Evolutionary conservation across 2,113 vertebrate species (phyloP), one percentile per base, ranked within the genome.

Genomic region (Chaetorhynchus papuensis): DNA sequence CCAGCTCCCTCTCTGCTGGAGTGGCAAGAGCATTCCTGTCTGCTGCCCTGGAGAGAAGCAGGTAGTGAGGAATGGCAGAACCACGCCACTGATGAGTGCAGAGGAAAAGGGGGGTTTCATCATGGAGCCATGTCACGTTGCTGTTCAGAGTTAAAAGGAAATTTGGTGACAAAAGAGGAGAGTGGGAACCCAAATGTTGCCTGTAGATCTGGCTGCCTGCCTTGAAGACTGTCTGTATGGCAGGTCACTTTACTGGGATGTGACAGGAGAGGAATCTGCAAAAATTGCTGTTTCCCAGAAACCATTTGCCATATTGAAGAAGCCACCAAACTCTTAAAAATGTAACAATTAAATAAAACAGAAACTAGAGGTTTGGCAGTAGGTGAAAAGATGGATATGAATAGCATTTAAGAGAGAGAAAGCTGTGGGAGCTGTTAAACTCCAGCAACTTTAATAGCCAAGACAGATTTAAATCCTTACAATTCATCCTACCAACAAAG

Each of bases 1-100:
- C 9, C 27, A 66, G 52, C 0, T 10, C 5, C 2, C 0, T 3
- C 11, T 44, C 37, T 45, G 41, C 23, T 66, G 30, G 30, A 69
- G 21, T 35, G 12, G 22, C 21, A 71, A 88, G 11, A 77, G 6
- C 18, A 44, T 69, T 31, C 23, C 42, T 60, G 41, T 31, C 6
- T 4, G 1, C 1, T 0, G 4, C 14, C 37, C 30, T 2, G 2
- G 15, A n/a, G 14, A 39, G 27, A 68, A 76, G 24, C 1, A 5
- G 16, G 22, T 13, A 41, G 15, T 11, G 53, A 1, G 7, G 37
- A 47, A 33, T 12, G 39, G 31, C 2, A 2, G 5, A 7, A 56
- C 15, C 15, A 41, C 13, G 26, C 3, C n/a, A 30, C 5, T 1
- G 3, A 9, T 0, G 12, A 31, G 17, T 42, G 13, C 2, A 8